A percentile compares a stretch with the other conserved stretches of the same genome.
Conservation (phyloP, 2,113 vertebrate species). For the Centrocercus urophasianus region DNA sequence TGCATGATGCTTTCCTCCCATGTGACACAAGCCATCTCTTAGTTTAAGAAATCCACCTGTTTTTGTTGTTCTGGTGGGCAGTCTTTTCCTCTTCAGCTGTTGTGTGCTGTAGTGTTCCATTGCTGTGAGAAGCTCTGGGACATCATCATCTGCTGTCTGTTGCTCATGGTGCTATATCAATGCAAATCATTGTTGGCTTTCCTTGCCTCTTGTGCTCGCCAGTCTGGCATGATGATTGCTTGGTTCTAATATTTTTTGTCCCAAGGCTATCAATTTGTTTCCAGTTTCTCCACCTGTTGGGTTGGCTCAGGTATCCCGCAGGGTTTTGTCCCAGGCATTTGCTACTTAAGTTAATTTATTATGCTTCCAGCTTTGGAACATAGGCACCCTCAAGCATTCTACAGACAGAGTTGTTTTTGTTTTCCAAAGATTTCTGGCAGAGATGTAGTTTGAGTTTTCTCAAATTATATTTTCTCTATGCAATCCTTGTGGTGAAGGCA, state of each 20-base stretch:
- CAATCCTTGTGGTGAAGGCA: background rate
- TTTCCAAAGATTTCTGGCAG: constrained; percentile 41
- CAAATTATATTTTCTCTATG: background rate
- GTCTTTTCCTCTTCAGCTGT: background rate
- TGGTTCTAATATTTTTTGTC: constrained; percentile 61
- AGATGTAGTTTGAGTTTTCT: background rate
- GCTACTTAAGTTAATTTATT: constrained; percentile 62
- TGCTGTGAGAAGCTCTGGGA: constrained; percentile 14
- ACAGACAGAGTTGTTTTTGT: constrained; percentile 14
- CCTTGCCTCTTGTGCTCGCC: constrained; percentile 28
- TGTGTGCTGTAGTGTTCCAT: background rate
- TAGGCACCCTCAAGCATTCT: constrained; percentile 41
- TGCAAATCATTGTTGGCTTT: constrained; percentile 52
- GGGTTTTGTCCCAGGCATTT: constrained; percentile 41
- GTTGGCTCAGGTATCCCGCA: constrained; percentile 37
- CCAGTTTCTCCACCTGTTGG: constrained; percentile 46
- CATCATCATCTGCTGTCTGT: background rate
- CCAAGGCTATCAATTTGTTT: constrained; percentile 71
- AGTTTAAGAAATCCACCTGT: fast-evolving
- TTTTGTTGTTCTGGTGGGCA: background rate
- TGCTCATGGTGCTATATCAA: background rate
- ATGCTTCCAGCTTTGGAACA: constrained; percentile 38
- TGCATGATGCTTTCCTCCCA: background rate
- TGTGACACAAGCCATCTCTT: background rate
- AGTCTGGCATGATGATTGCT: constrained; percentile 57